Conservation (phyloP, 2,113 vertebrate genomes). For the Serilophus lunatus region DNA sequence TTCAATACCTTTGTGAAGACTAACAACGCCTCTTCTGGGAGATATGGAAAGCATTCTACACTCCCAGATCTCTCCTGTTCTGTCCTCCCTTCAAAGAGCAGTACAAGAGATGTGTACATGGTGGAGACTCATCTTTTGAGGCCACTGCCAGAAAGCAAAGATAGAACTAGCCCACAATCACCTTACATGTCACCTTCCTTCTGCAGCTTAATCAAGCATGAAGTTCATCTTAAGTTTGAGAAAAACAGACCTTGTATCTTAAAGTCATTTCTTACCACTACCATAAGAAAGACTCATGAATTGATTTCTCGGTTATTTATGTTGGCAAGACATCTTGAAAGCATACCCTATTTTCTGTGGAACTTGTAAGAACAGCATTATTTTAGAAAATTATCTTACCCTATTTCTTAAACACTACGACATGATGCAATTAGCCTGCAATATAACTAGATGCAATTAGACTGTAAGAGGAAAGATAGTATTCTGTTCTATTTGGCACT, state of each 20-base stretch:
- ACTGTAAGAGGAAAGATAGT: background rate
- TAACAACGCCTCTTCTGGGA: background rate
- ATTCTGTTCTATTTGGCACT: background rate
- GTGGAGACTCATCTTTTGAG: accelerated
- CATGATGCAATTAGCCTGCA: background rate
- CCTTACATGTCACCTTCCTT: background rate
- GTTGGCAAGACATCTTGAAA: background rate
- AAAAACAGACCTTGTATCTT: background rate
- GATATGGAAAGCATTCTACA: background rate
- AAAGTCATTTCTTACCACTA: background rate
- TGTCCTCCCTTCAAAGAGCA: background rate
- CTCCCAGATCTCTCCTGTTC: background rate
- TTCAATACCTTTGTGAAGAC: background rate
- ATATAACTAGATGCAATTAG: background rate
- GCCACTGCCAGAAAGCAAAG: background rate
- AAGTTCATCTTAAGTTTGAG: background rate
- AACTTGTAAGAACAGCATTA: background rate
- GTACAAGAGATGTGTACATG: background rate
- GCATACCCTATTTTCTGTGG: background rate
- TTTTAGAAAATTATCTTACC: background rate
- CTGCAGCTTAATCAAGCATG: background rate
- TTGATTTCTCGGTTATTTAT: background rate
- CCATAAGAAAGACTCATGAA: background rate
- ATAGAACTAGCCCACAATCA: background rate
- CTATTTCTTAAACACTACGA: background rate